These are phyloP conservation scores for Prenolepis imparis DNA, from an alignment of 2,888 invertebrate genomes.

Conservation along the genomic window DNA sequence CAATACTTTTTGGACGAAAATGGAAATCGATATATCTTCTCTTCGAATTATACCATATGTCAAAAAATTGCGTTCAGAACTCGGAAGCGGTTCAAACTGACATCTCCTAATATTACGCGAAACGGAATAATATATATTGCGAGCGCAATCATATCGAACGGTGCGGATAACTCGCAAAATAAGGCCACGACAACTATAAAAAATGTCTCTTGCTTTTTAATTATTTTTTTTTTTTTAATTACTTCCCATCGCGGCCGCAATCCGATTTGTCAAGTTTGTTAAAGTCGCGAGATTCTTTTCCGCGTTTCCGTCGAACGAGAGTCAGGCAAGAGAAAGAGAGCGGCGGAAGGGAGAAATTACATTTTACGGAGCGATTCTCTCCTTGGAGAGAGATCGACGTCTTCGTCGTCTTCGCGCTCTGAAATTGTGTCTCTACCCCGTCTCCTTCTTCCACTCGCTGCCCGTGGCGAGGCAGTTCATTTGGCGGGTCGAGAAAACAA, in stretches of 20 bases:
- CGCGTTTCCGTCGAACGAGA: background rate
- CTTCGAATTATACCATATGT: too few relatives aligned
- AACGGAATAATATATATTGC: background rate
- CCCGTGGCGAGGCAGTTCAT: constrained; percentile 52
- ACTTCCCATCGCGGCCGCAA: constrained; percentile 13
- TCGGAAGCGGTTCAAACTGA: background rate
- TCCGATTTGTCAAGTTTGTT: constrained; percentile 49
- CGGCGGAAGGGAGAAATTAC: constrained; percentile 20
- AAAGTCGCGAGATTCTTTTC: constrained; percentile 27
- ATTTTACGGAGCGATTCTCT: constrained; percentile 43
- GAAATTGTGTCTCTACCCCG: constrained; percentile 33
- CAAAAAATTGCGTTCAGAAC: background rate
- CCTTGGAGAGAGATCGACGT: constrained; percentile 18
- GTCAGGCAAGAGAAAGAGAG: background rate
- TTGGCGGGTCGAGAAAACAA: constrained; percentile 59
- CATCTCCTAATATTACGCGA: background rate
- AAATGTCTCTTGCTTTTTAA: background rate
- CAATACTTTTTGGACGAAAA: background rate
- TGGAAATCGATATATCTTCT: background rate
- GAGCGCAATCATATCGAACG: background rate
- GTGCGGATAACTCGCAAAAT: background rate
- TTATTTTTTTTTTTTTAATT: constrained; percentile 22
- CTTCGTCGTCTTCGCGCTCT: constrained; percentile 38
- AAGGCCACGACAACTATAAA: background rate
- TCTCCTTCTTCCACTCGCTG: background rate